These are phyloP conservation scores for Gila orcuttii DNA, from an alignment of 2,113 vertebrate genomes.

Conservation along the genomic window DNA sequence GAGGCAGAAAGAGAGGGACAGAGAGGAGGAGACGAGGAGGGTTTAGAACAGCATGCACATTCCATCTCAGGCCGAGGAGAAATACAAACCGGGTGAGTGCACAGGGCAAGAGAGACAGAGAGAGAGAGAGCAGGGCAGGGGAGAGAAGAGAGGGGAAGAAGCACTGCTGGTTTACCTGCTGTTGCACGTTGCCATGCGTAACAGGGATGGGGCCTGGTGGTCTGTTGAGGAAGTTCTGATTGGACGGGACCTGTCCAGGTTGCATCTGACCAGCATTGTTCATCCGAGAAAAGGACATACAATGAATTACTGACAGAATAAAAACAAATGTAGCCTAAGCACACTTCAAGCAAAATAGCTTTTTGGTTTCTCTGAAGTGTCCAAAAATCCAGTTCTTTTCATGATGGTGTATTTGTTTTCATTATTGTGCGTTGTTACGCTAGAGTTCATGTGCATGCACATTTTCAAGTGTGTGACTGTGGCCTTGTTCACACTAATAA, in stretches of 20 bases:
- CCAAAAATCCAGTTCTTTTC: neutral
- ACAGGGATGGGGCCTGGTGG: conserved; percentile 72
- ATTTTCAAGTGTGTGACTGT: neutral
- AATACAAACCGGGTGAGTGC: neutral
- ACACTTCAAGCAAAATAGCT: neutral
- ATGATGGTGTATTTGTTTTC: neutral
- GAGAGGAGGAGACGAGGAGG: conserved; percentile 42
- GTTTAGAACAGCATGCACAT: conserved; percentile 67
- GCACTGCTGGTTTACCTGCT: conserved; percentile 73
- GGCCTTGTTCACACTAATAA: too few relatives aligned
- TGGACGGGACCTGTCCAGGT: conserved; percentile 73
- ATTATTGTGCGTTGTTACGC: neutral
- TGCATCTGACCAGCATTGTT: conserved; percentile 73
- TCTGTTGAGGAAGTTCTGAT: conserved; percentile 74
- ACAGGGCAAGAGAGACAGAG: neutral
- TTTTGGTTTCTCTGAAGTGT: neutral
- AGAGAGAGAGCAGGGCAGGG: neutral
- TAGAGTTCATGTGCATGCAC: neutral
- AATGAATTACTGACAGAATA: neutral
- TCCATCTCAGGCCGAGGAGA: conserved; percentile 23
- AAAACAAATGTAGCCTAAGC: neutral
- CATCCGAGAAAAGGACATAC: conserved; percentile 57
- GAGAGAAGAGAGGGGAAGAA: neutral
- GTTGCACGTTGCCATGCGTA: conserved; percentile 77
- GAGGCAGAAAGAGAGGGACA: conserved; percentile 51